Evolutionary conservation across 1,140 invertebrate species (phyloP), one percentile per base, ranked within the genome.

Genomic region (Paraescarpia echinospica): DNA sequence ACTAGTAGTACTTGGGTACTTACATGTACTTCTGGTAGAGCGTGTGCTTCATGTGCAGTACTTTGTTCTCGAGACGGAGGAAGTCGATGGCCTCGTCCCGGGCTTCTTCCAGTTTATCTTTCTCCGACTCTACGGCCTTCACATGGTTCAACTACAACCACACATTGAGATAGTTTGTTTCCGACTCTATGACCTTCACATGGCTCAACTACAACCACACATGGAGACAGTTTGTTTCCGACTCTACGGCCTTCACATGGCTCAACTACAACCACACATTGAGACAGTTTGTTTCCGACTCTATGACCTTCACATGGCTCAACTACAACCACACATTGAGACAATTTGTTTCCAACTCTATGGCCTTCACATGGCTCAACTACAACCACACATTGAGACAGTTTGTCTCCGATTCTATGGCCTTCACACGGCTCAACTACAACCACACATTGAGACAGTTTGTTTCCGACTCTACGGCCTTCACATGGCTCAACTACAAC

Each of bases 71-170:
- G 4, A 97, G 94, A 94, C 97, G 97, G 92, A 99, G 96, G 95
- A 97, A 98, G 91, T 97, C 97, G 0, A 99, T 96, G 0, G 98
- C 98, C 94, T 98, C 98, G 94, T 98, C 97, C 97, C 98, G 99
- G 0, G 98, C 98, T 93, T 97, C 97, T 94, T 98, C 97, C 89
- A 99, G 96, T 93, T 97, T 97, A 93, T 98, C 97, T 95, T 98
- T 98, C 95, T 99, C 99, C 94, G 98, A 98, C 96, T 99, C 98
- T 1, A 98, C 98, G 34, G 98, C 96, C 94, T 98, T 98, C 0
- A 99, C 97, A 94, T 98, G 97, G 96, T 98, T 98, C 59, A 99
- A 96, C 96, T 96, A 92, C 51, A 95, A 93, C 92, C 91, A 77
- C 27, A 92, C 89, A 27, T 31, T 4, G 2, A 77, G 59, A 77